Evolutionary conservation across 2,113 vertebrate species (phyloP), one percentile per base, ranked within the genome.

Genomic region (Scytalopus superciliaris): DNA sequence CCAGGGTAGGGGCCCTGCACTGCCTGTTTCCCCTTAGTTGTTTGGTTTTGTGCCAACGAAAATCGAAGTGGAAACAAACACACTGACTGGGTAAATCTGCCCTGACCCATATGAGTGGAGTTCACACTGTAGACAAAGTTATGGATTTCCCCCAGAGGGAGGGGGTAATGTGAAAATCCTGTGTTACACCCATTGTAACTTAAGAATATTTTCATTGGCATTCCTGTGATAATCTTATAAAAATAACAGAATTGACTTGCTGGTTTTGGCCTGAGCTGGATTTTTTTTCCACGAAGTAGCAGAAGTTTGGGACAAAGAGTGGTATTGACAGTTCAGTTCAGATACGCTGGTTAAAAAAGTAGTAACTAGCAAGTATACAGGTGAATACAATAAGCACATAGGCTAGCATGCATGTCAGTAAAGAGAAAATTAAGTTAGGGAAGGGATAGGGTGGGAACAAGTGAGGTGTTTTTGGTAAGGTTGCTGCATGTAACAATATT

Each of bases 171-270:
- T 97, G 94, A 98, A 97, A 97, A 97, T 97, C 74, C 94, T 97
- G 95, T 95, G 95, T 95, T 97, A 96, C 79, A 95, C 88, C 91
- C 96, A 97, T 93, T 98, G 95, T 98, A 97, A 97, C 94, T 97
- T 91, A 95, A 97, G 96, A 97, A 93, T 97, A 97, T 97, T 98
- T 98, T 98, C 84, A 92, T 98, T 97, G 97, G 97, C 96, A 97
- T 87, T 90, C 77, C 93, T 94, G 68, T 88, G 63, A 90, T 77
- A 96, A 95, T 92, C 93, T 97, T 95, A 82, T 44, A 97, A 92
- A 97, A 97, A 97, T 94, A 97, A 97, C 94, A 96, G 90, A 95
- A 97, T 93, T 89, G 70, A 95, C 95, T 96, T n/a, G 75, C 87
- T 96, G 95, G 94, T 63, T 89, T 92, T 97, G 95, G 96, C 84